Evolutionary conservation across 2,113 vertebrate genomes (phyloP).

Genomic region (Hypocryptadius cinnamomeus): DNA sequence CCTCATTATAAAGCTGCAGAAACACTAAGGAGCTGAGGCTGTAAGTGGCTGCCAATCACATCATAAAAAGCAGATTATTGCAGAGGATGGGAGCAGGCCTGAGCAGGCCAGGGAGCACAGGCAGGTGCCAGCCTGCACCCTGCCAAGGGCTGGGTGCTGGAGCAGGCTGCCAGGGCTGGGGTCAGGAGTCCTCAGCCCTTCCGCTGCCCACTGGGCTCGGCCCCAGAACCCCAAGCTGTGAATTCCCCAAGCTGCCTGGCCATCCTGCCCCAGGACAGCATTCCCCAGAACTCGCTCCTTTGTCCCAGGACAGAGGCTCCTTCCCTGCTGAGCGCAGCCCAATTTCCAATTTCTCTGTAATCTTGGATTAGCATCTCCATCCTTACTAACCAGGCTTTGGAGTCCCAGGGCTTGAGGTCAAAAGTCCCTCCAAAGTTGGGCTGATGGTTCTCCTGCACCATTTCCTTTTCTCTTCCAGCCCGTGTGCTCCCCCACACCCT

Average conservation of each 20-base stretch:
- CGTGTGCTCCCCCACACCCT: accelerated
- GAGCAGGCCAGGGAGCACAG: background rate
- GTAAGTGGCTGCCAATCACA: background rate
- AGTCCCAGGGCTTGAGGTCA: accelerated
- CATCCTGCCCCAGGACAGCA: background rate
- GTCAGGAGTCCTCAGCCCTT: background rate
- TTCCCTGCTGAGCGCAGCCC: background rate
- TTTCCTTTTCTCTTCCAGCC: background rate
- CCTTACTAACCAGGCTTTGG: background rate
- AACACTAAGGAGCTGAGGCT: background rate
- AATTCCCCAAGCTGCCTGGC: background rate
- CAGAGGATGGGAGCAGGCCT: background rate
- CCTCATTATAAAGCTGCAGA: background rate
- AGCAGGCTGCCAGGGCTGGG: background rate
- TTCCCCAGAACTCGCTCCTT: background rate
- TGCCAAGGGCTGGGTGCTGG: background rate
- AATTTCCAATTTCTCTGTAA: background rate
- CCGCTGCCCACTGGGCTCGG: accelerated
- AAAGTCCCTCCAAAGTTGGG: background rate
- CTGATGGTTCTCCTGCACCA: background rate
- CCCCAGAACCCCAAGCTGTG: background rate
- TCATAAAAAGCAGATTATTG: background rate
- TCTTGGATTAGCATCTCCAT: background rate
- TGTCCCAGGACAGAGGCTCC: background rate
- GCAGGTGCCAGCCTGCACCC: background rate